Conservation (phyloP, 2,113 vertebrate species). For the Rissa tridactyla region DNA sequence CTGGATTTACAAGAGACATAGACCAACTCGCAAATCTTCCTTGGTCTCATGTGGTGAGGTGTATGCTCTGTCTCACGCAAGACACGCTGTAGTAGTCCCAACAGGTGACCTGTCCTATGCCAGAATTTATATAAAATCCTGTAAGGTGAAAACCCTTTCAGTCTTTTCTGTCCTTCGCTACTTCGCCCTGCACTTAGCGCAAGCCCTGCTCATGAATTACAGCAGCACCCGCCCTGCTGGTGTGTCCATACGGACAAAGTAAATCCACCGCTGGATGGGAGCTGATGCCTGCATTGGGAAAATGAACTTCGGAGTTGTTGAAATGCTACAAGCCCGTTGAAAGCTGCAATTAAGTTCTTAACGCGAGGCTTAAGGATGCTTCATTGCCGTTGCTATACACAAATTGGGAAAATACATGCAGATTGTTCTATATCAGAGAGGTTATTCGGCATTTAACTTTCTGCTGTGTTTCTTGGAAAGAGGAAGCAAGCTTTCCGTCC, state of each 20-base stretch:
- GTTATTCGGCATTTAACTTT: neutral
- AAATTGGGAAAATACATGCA: neutral
- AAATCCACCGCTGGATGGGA: neutral
- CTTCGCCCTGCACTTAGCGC: neutral
- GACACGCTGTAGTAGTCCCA: neutral
- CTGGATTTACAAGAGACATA: neutral
- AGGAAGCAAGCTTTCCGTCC: conserved; percentile 12
- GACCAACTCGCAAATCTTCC: neutral
- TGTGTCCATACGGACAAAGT: accelerated
- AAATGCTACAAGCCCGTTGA: neutral
- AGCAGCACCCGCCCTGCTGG: neutral
- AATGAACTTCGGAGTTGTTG: neutral
- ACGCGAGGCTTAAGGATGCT: neutral
- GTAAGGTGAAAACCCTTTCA: neutral
- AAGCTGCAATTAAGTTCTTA: neutral
- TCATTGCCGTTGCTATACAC: neutral
- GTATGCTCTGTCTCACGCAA: neutral
- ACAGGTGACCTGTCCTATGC: neutral
- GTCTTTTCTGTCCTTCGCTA: neutral
- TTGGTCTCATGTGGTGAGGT: neutral
- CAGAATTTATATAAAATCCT: neutral
- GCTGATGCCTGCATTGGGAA: neutral
- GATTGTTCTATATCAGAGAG: neutral
- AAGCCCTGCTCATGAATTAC: neutral
- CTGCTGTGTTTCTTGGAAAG: neutral